Evolutionary conservation across 1,140 invertebrate genomes (phyloP).

Genomic region (Cotesia vestalis): DNA sequence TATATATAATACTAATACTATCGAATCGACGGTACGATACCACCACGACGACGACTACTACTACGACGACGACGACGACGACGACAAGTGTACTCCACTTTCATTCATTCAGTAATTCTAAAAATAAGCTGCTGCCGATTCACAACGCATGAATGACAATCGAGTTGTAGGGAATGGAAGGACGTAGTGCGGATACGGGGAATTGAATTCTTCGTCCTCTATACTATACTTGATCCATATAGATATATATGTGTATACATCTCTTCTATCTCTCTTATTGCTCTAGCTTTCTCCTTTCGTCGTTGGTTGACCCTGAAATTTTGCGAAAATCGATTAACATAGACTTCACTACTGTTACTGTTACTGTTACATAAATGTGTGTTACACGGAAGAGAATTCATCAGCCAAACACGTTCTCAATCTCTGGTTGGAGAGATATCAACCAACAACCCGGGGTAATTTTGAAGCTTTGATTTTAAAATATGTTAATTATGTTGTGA

Average conservation of each 20-base stretch:
- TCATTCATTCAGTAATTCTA: slow-evolving; percentile 63
- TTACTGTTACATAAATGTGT: slow-evolving; percentile 1
- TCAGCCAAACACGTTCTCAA: too few species aligned
- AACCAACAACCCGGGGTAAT: too few species aligned
- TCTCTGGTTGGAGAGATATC: too few species aligned
- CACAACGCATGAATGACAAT: slow-evolving; percentile 64
- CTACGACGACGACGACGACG: slow-evolving; percentile 14
- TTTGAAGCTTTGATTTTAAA: too few species aligned
- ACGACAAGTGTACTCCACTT: slow-evolving; percentile 56
- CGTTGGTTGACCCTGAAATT: slow-evolving; percentile 26
- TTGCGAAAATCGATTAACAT: slow-evolving; percentile 5
- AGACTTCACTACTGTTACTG: background rate
- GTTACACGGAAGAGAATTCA: background rate
- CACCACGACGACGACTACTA: background rate
- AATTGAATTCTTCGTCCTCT: slow-evolving; percentile 22
- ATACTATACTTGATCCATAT: slow-evolving; percentile 32
- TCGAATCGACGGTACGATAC: background rate
- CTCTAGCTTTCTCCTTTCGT: slow-evolving; percentile 5
- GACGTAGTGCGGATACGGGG: slow-evolving; percentile 27
- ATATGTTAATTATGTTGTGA: too few species aligned
- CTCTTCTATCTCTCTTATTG: slow-evolving; percentile 15
- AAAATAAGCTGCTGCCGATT: slow-evolving; percentile 64
- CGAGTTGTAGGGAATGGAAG: slow-evolving; percentile 52
- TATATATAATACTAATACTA: background rate
- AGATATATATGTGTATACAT: slow-evolving; percentile 31